Evolutionary conservation across 2,888 invertebrate genomes (phyloP).

Genomic region (Hesperia comma): DNA sequence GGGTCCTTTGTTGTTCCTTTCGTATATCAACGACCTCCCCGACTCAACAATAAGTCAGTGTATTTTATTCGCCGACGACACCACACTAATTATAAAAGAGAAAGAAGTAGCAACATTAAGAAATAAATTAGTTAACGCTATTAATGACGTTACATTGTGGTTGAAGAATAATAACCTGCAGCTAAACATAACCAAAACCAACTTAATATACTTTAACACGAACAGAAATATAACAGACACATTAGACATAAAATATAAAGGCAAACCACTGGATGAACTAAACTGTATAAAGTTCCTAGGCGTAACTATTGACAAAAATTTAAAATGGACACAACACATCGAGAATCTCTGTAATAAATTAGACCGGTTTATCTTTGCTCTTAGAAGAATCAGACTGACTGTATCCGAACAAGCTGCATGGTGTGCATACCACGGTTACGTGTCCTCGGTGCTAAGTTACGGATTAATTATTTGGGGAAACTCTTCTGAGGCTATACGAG

Average conservation of each 20-base stretch:
- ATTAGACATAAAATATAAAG: constrained; percentile 16
- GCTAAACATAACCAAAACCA: constrained; percentile 14
- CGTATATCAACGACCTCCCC: constrained; percentile 15
- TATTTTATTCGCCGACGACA: constrained; percentile 24
- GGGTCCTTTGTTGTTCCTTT: constrained; percentile 20
- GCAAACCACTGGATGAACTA: constrained; percentile 3
- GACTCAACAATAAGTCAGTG: constrained; percentile 4
- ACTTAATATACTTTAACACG: constrained; percentile 9
- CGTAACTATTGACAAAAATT: constrained; percentile 3
- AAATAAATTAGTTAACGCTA: constrained; percentile 1
- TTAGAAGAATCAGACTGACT: constrained; percentile 14
- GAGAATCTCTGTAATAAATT: constrained; percentile 16
- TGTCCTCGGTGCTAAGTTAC: constrained; percentile 15
- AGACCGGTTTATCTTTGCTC: constrained; percentile 10
- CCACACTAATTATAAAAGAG: constrained; percentile 9
- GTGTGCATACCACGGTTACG: constrained; percentile 24
- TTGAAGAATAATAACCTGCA: constrained; percentile 17
- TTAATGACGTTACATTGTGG: constrained; percentile 8
- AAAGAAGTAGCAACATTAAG: background rate
- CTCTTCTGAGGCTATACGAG: constrained; percentile 8
- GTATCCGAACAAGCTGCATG: constrained; percentile 16
- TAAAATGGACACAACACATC: constrained; percentile 14
- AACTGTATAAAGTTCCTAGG: constrained; percentile 2
- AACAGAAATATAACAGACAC: background rate
- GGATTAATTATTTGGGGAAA: constrained; percentile 29